A percentile compares a stretch with the other conserved stretches of the same genome.
phyloP scores from a whole-genome alignment of 2,888 invertebrate genomes.

The Mactromeris polynyma region DNA sequence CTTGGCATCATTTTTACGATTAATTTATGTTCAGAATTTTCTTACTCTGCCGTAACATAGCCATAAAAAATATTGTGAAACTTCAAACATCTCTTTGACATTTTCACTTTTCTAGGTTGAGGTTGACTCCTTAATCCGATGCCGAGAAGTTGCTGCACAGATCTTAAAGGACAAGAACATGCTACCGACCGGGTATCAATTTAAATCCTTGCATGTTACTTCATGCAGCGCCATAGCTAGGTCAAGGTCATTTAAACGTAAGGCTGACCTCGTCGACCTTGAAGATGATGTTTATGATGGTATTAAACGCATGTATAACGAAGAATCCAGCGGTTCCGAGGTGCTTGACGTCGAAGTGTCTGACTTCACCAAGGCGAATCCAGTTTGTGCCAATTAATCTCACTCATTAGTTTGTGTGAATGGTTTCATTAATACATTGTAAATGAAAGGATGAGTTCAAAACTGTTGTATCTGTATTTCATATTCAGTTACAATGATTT shows the following conservation, averaged over 20 bases:
- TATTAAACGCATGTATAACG: constrained; percentile 85
- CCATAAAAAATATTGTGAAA: no score
- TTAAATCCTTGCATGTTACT: constrained; percentile 53
- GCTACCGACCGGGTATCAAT: constrained; percentile 72
- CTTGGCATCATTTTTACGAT: no score
- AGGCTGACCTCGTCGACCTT: constrained; percentile 78
- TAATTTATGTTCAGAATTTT: no score
- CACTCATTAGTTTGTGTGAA: constrained; percentile 26
- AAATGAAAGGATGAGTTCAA: background rate
- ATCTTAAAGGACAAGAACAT: constrained; percentile 72
- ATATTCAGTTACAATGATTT: background rate
- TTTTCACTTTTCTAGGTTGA: constrained; percentile 77
- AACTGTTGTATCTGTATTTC: background rate
- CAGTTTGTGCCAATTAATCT: constrained; percentile 65
- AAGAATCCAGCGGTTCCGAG: constrained; percentile 80
- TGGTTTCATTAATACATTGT: constrained; percentile 20
- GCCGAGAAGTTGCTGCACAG: constrained; percentile 80
- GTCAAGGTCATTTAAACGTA: constrained; percentile 82
- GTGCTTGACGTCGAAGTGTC: constrained; percentile 72
- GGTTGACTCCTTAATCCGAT: constrained; percentile 80
- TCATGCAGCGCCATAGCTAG: constrained; percentile 46
- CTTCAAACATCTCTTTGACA: no score
- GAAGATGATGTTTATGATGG: constrained; percentile 85
- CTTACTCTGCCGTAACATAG: no score
- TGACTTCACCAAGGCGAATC: constrained; percentile 52